These are phyloP conservation scores for Neoaliturus tenellus DNA, from an alignment of 2,888 invertebrate species.

Conservation along the genomic window DNA sequence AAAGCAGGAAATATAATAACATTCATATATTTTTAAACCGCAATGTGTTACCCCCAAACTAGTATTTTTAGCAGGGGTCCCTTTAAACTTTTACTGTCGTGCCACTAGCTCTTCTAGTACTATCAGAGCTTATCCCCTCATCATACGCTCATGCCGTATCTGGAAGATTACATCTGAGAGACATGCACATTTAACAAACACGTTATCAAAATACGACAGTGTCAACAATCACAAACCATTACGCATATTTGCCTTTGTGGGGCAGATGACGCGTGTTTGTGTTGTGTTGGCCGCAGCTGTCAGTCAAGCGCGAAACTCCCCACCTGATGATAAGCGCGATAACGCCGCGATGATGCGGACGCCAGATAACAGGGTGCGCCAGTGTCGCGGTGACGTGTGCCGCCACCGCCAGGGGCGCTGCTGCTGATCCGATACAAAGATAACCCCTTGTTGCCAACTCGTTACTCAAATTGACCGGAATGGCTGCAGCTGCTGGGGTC, in stretches of 20 bases:
- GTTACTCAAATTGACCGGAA: slow-evolving; percentile 18
- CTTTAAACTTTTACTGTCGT: no score
- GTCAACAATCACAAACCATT: not conserved
- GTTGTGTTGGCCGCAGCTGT: slow-evolving; percentile 18
- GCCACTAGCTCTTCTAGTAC: no score
- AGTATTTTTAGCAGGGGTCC: no score
- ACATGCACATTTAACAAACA: no score
- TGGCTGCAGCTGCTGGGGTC: not conserved
- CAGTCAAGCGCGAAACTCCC: not conserved
- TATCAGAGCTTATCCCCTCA: no score
- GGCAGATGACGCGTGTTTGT: slow-evolving; percentile 24
- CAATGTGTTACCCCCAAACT: no score
- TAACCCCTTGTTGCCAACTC: not conserved
- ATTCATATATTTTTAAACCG: no score
- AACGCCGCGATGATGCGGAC: not conserved
- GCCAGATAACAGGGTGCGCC: not conserved
- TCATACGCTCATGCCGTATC: no score
- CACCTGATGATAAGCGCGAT: not conserved
- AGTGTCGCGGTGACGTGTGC: not conserved
- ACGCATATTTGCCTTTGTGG: not conserved
- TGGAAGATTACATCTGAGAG: no score
- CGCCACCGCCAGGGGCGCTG: not conserved
- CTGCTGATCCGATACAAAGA: not conserved
- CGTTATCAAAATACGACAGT: not conserved
- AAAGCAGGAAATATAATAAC: no score